These are phyloP conservation scores for Belonocnema kinseyi DNA, from an alignment of 1,140 invertebrate genomes.

Conservation along the genomic window DNA sequence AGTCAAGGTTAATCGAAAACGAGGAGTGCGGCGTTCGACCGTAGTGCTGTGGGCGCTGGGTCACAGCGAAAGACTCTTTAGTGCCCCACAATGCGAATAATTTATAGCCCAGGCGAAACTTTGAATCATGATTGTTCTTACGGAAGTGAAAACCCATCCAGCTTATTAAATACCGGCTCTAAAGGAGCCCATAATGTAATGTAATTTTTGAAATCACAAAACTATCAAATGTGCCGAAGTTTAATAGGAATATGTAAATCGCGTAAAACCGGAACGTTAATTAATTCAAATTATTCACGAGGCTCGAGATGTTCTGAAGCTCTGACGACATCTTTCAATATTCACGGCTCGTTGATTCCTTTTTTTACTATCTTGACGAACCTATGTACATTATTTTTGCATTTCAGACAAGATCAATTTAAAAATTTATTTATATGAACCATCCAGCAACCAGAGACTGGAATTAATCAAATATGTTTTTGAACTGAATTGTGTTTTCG, in stretches of 20 bases:
- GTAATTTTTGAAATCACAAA: conserved; percentile 32
- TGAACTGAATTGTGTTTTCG: conserved; percentile 32
- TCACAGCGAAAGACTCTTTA: conserved; percentile 15
- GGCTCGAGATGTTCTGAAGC: conserved; percentile 32
- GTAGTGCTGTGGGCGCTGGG: conserved; percentile 10
- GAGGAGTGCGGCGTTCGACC: conserved; percentile 12
- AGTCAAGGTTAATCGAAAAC: conserved; percentile 29
- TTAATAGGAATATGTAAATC: conserved; percentile 36
- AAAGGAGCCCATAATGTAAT: not conserved
- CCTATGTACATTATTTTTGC: not conserved
- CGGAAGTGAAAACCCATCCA: conserved; percentile 8
- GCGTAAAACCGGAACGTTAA: conserved; percentile 36
- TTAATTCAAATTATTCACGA: conserved; percentile 33
- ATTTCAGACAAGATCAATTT: conserved; percentile 31
- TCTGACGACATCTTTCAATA: conserved; percentile 33
- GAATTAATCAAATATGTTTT: conserved; percentile 2
- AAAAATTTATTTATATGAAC: conserved; percentile 40
- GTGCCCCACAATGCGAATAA: conserved; percentile 22
- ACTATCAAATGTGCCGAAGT: conserved; percentile 32
- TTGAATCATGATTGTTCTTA: conserved; percentile 10
- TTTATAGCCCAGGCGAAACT: conserved; percentile 17
- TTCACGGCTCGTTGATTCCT: conserved; percentile 32
- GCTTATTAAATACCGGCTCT: not conserved
- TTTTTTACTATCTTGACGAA: conserved; percentile 25
- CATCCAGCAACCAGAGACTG: conserved; percentile 33